Conservation (phyloP, 2,797 vertebrate species). For the Balearica regulorum region DNA sequence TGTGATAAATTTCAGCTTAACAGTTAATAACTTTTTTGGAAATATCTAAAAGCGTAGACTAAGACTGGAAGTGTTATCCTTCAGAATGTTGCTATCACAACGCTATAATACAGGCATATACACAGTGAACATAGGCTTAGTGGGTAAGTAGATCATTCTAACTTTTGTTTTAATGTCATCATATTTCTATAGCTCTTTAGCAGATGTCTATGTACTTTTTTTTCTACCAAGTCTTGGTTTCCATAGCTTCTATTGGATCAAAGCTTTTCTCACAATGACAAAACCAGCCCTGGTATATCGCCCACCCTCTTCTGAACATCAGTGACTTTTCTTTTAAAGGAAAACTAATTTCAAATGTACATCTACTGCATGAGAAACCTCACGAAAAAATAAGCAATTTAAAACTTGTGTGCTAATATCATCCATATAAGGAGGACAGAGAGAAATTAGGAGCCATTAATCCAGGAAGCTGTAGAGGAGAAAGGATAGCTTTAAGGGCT, state of each 20-base stretch:
- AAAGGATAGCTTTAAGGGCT: not conserved
- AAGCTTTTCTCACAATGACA: constrained; percentile 48
- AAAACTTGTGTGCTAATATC: not conserved
- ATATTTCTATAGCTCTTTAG: constrained; percentile 49
- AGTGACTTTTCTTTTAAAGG: not conserved
- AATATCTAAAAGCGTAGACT: not conserved
- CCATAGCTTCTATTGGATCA: constrained; percentile 42
- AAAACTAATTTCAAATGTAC: constrained; percentile 26
- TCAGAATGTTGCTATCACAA: constrained; percentile 49
- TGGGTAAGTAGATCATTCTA: constrained; percentile 9
- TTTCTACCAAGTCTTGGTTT: constrained; percentile 34
- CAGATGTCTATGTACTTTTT: constrained; percentile 18
- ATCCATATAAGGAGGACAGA: not conserved
- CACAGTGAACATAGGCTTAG: not conserved
- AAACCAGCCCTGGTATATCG: constrained; percentile 34
- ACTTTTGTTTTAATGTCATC: constrained; percentile 46
- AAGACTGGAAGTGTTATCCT: not conserved
- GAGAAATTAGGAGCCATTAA: constrained; percentile 13
- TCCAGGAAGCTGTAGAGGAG: not conserved
- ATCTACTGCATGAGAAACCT: not conserved
- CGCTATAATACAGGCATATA: not conserved
- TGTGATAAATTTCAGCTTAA: constrained; percentile 16
- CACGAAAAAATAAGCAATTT: not conserved
- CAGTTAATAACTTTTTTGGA: not conserved
- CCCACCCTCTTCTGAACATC: constrained; percentile 6